These are phyloP conservation scores for Pampus argenteus DNA, from an alignment of 2,797 vertebrate genomes.

Conservation along the genomic window DNA sequence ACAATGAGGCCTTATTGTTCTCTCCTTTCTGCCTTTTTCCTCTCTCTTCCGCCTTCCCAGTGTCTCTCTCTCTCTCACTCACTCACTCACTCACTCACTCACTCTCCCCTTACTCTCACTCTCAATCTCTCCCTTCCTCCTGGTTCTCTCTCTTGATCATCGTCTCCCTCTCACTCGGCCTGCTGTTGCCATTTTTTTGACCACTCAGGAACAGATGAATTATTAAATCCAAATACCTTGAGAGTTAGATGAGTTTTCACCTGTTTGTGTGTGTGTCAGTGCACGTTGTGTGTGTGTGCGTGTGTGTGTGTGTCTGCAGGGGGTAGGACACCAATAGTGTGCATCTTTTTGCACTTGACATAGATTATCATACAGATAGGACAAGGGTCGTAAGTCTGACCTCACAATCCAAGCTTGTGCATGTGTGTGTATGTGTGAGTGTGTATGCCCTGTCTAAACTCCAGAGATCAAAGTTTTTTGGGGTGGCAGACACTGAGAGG, in stretches of 20 bases:
- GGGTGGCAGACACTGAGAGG: conserved; percentile 41
- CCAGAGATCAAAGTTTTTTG: conserved; percentile 79
- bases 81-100: too few species aligned
- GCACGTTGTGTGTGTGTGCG: conserved; percentile 15
- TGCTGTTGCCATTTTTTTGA: conserved; percentile 45
- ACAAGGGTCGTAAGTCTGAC: conserved; percentile 59
- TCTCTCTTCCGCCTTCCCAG: conserved; percentile 68
- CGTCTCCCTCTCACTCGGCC: conserved; percentile 32
- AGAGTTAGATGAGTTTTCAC: conserved; percentile 49
- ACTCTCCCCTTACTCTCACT: conserved; percentile 5
- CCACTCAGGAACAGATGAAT: conserved; percentile 55
- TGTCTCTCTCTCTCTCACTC: conserved; percentile 20
- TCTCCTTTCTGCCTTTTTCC: conserved; percentile 76
- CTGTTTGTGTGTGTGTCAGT: conserved; percentile 24
- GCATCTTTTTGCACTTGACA: conserved; percentile 76
- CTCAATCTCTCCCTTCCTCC: conserved; percentile 15
- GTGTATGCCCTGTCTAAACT: conserved; percentile 51
- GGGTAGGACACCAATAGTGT: conserved; percentile 38
- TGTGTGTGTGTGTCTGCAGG: conserved; percentile 35
- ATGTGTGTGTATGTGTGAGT: conserved; percentile 29
- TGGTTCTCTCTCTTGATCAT: conserved; percentile 26
- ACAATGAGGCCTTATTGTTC: conserved; percentile 84
- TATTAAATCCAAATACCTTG: conserved; percentile 54
- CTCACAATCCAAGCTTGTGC: conserved; percentile 34
- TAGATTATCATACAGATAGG: conserved; percentile 71